Evolutionary conservation across 2,888 invertebrate species (phyloP).

Genomic region (Glyphotaelius pellucidus): DNA sequence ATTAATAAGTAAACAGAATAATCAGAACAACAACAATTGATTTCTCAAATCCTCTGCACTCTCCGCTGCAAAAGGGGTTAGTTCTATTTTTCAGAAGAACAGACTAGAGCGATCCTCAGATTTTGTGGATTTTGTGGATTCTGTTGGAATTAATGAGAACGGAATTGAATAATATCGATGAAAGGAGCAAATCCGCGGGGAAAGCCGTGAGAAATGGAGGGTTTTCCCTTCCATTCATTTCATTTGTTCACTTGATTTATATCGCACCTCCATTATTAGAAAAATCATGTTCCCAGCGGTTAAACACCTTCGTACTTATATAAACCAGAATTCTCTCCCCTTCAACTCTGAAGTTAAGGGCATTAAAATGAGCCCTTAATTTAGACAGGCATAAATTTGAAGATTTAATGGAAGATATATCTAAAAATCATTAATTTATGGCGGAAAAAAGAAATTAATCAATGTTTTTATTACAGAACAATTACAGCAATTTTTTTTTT

Average conservation of each 20-base stretch:
- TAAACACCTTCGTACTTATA: background rate
- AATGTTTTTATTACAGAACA: background rate
- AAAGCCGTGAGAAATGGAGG: slow-evolving; percentile 28
- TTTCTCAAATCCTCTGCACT: background rate
- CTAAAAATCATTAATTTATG: background rate
- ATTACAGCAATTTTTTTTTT: too few relatives aligned
- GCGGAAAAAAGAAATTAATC: background rate
- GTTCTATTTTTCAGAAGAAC: background rate
- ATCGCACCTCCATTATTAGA: slow-evolving; percentile 50
- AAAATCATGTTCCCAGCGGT: slow-evolving; percentile 58
- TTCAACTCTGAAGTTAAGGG: background rate
- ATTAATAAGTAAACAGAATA: background rate
- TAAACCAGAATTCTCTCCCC: background rate
- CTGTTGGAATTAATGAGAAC: slow-evolving; percentile 41
- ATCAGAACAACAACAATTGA: background rate
- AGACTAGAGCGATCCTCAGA: background rate
- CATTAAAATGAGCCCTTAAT: background rate
- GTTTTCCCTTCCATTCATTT: slow-evolving; percentile 43
- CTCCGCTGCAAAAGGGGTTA: background rate
- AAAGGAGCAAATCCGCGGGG: slow-evolving; percentile 21
- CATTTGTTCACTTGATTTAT: slow-evolving; percentile 56
- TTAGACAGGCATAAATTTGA: background rate
- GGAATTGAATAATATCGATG: slow-evolving; percentile 45
- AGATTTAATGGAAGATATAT: background rate
- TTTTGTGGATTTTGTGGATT: background rate